These are phyloP conservation scores for Drosophila suzukii DNA, from an alignment of 1,140 invertebrate species.

Conservation along the genomic window DNA sequence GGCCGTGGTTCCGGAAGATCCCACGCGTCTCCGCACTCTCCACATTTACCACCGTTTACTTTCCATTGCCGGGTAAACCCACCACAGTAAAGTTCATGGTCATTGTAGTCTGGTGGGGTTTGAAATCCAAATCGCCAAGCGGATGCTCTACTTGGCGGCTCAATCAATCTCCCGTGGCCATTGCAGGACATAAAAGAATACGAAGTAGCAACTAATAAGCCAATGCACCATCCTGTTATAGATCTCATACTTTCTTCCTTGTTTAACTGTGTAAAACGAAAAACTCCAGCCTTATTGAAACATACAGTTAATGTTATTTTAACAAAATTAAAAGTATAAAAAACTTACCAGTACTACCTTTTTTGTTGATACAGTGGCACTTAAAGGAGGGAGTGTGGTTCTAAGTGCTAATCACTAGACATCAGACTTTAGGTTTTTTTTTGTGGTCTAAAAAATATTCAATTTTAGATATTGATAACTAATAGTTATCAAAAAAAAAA, in stretches of 20 bases:
- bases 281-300: too few relatives aligned
- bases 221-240: neutral
- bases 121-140: slow-evolving; percentile 90
- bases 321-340: too few relatives aligned
- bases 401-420: too few relatives aligned
- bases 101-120: slow-evolving; percentile 93
- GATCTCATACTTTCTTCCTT: neutral
- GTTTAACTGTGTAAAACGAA: neutral
- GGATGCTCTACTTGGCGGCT: slow-evolving; percentile 93
- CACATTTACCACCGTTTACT: slow-evolving; percentile 91
- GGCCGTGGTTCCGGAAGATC: slow-evolving; percentile 89
- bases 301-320: too few relatives aligned
- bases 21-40: slow-evolving; percentile 94
- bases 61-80: slow-evolving; percentile 92
- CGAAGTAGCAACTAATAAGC: neutral
- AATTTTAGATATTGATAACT: too few relatives aligned
- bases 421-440: too few relatives aligned
- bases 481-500: too few relatives aligned
- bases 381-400: too few relatives aligned
- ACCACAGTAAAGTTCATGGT: slow-evolving; percentile 95
- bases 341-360: too few relatives aligned
- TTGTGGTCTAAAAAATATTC: too few relatives aligned
- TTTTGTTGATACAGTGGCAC: too few relatives aligned
- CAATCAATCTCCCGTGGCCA: slow-evolving; percentile 92
- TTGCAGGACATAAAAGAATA: slow-evolving; percentile 23